Base-by-base conservation (phyloP, 2,797 vertebrate species). In the Chaetodon trifasciatus region DNA sequence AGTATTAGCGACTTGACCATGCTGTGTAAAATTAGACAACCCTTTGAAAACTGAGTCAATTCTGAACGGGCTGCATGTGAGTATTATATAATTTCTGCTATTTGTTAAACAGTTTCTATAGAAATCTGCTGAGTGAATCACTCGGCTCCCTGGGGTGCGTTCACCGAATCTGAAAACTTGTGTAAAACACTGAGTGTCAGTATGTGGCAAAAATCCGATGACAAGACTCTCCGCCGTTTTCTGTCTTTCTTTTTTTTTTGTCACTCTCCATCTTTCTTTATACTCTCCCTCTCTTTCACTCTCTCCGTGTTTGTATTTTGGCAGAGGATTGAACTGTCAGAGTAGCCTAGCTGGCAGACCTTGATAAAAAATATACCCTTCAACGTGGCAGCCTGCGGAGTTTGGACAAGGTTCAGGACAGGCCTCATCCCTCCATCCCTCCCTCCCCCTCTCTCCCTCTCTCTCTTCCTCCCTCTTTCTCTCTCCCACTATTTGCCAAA, bases 321-420 rank as follows among this genome's bases (percentile, higher is more conserved):
- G 88, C 87, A 88, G 82, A 78, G 68, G 82, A 86, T 79, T 75
- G 81, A 96, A 96, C 6, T 96, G 96, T 75, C 93, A 96, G 88
- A 96, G 96, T 93, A 96, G 96, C 88, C 92, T 96, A 11, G 96
- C 96, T 75, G 97, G 97, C 89, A 97, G 97, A 91, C 97, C 97
- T 1, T 98, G 97, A 10, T 97, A 96, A 94, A 90, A 87, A 96
- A 87, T 96, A 96, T 71, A 97, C 96, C 78, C 96, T 97, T 85
- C 96, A 97, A 92, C 95, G 94, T 86, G 96, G 95, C 3, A 96
- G 97, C 75, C 94, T 96, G 84, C 85, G 96, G 92, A 97, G 97
- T 89, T 94, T 99, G 37, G 97, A 98, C 90, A 96, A 95, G 12
- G 94, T 97, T 91, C 96, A 97, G 89, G 95, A 97, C 90, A 94